phyloP scores from a whole-genome alignment of 2,113 vertebrate species.

The Myrmecobius fasciatus region DNA sequence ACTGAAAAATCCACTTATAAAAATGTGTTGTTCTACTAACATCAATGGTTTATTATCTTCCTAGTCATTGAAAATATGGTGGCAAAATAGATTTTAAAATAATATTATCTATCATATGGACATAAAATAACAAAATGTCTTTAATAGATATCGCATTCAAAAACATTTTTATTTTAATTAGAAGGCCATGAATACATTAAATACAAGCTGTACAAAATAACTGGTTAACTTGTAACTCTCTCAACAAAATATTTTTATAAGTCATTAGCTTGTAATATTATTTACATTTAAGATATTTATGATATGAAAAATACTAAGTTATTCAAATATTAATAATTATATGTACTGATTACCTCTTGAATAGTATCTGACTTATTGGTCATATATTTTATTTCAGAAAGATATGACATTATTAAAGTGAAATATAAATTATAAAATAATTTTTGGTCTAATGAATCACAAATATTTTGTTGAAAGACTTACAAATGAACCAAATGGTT shows the following conservation, averaged over 20 bases:
- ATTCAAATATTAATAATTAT: neutral
- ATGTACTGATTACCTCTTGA: neutral
- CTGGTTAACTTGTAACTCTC: neutral
- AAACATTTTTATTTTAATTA: neutral
- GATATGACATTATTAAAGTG: slow-evolving; percentile 56
- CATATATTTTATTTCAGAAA: slow-evolving; percentile 58
- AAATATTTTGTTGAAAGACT: slow-evolving; percentile 77
- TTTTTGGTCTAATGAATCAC: slow-evolving; percentile 73
- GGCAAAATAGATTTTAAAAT: neutral
- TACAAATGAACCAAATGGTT: slow-evolving; percentile 82
- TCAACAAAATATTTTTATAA: neutral
- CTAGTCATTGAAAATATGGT: neutral
- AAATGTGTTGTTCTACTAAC: neutral
- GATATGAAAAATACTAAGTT: neutral
- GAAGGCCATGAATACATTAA: neutral
- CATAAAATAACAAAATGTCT: neutral
- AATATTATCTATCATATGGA: neutral
- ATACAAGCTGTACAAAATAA: neutral
- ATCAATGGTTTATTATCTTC: neutral
- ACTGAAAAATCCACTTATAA: neutral
- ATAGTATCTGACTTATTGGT: neutral
- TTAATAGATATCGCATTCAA: neutral
- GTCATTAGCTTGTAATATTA: neutral
- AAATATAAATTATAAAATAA: slow-evolving; percentile 72
- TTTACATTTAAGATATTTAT: neutral